These are phyloP conservation scores for Danio jaintianensis DNA, from an alignment of 2,797 vertebrate species.

Conservation along the genomic window DNA sequence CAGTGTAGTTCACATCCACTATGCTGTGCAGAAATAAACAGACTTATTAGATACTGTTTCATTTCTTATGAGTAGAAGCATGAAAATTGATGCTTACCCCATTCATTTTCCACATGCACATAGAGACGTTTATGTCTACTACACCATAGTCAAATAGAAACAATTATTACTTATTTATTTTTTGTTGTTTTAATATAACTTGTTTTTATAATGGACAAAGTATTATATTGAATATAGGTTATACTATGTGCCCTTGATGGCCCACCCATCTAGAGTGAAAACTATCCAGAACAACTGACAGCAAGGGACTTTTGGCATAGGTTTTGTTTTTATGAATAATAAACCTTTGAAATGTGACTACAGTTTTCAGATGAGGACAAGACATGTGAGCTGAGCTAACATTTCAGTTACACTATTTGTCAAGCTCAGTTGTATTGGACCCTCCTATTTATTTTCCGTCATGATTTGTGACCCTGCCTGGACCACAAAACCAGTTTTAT, in stretches of 20 bases:
- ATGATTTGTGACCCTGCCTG: no score
- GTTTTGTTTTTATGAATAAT: constrained; percentile 26
- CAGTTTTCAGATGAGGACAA: constrained; percentile 19
- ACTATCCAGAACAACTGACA: constrained; percentile 15
- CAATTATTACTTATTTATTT: neutral
- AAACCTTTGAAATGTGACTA: constrained; percentile 32
- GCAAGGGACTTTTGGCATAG: constrained; percentile 12
- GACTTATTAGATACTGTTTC: neutral
- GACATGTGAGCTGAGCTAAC: neutral
- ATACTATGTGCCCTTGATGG: neutral
- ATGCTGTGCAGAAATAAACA: neutral
- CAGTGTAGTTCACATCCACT: neutral
- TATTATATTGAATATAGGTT: neutral
- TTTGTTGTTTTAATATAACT: neutral
- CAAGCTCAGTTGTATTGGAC: neutral
- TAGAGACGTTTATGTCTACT: neutral
- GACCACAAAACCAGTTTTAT: no score
- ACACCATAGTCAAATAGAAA: neutral
- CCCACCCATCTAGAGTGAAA: neutral
- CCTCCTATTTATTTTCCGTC: neutral
- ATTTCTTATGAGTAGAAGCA: neutral
- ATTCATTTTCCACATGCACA: neutral
- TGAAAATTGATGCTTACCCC: neutral
- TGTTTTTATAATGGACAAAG: constrained; percentile 3
- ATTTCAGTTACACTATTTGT: constrained; percentile 9